Base-by-base conservation (phyloP, 1,140 invertebrate species). In the Hylaeus anthracinus region DNA sequence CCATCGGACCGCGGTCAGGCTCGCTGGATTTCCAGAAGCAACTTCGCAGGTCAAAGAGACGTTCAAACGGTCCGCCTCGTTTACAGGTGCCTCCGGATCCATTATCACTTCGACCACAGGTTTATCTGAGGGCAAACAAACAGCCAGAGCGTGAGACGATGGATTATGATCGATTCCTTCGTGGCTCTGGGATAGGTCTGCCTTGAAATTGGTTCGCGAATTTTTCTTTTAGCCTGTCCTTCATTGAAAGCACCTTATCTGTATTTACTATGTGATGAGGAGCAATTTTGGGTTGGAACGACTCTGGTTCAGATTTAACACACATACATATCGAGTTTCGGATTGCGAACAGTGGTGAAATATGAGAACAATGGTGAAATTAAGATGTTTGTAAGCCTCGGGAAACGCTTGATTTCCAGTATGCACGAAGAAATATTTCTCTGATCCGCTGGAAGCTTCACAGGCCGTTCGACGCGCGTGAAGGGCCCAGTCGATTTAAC, bases 1-100 rank as follows among this genome's bases (percentile, higher is more conserved):
- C 98, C 98, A 98, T 74, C 95, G 94, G 73, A 96, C 96, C 75
- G 96, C 95, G 81, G 95, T 94, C 87, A 96, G 91, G 87, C 94
- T 93, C 5, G 93, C 91, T 1, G 96, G 96, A 93, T 96, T 97
- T 14, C 96, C 96, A 39, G 94, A 93, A 6, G 95, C 93, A 39
- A 98, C 95, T 78, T 97, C 95, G 89, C 98, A 98, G 53, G 95
- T 95, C 37, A 98, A 93, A 1, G 97, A 97, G 39, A 98, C 97
- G 91, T 98, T 98, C 53, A 95, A 94, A 77, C 96, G 94, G 72
- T 97, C 96, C n/a, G 95, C 95, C 86, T 98, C 97, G 86, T 96
- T 96, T 15, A 98, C 95, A 0, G 97, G 96, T 1, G 94, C 94
- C 3, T 95, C 92, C 10, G 97, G 96, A 73, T 96, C 95, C 95